Base-by-base conservation (phyloP, 2,113 vertebrate genomes). In the Pongo abelii region DNA sequence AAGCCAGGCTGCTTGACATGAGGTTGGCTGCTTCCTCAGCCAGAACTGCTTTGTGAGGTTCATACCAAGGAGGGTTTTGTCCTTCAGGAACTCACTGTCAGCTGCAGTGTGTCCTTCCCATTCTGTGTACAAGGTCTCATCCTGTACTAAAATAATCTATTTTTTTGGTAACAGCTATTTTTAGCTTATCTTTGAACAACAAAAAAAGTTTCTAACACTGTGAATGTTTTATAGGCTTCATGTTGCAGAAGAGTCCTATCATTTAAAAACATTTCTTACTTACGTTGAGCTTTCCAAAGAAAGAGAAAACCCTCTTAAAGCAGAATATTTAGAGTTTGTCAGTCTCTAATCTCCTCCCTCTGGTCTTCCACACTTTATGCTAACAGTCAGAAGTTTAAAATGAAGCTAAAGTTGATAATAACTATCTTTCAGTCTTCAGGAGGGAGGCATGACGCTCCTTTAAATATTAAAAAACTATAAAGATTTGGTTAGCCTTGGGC, bases 141-240 rank as follows among this genome's bases (percentile, higher is more conserved):
- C 89, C 91, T 57, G 74, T 94, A 91, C 96, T 40, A 94, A 96
- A 96, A 96, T 85, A 91, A 67, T 43, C 27, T 70, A 18, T 32
- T 46, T n/a, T 74, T 57, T 38, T n/a, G 57, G n/a, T n/a, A 87
- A 91, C 8, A 50, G 83, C 89, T 97, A 97, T 97, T 97, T 98
- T 97, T 92, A 97, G 87, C 85, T 93, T 97, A 70, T 84, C 96
- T 94, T 97, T 95, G 84, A 93, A 94, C n/a, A 70, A 91, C 79
- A 64, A 48, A 80, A 89, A 70, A 46, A 30, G 52, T 46, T 1
- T 32, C n/a, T 69, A 95, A 67, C n/a, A 67, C 52, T 86, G 27
- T 77, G 75, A 87, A 43, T 55, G 46, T 74, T 83, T 61, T 57
- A 40, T 2, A 67, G 85, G 88, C 78, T 80, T 94, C 69, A 59